Conservation (phyloP, 2,888 invertebrate genomes). For the Polylopha cassiicola region DNA sequence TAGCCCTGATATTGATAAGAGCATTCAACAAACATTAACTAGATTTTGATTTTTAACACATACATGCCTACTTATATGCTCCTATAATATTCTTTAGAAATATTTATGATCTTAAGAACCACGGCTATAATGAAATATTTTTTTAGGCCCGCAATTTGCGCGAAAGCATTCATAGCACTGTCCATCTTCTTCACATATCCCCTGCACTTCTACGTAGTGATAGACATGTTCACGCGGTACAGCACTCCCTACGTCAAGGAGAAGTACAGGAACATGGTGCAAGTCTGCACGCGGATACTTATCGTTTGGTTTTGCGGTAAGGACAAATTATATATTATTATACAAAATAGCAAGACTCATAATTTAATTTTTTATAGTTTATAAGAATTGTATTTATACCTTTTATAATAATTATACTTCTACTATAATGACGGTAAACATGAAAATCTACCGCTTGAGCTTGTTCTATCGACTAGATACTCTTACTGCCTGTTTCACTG, state of each 20-base stretch:
- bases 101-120: too few species aligned
- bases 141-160: conserved; percentile 84
- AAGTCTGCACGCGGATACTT: conserved; percentile 44
- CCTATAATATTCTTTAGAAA: too few species aligned
- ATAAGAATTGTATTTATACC: neutral
- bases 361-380: neutral
- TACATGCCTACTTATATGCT: too few species aligned
- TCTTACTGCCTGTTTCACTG: too few species aligned
- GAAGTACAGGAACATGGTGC: conserved; percentile 41
- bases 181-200: conserved; percentile 95
- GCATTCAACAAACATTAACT: too few species aligned
- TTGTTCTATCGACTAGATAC: too few species aligned
- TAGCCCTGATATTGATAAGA: too few species aligned
- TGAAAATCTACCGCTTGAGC: too few species aligned
- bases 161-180: conserved; percentile 88
- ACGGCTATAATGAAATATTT: too few species aligned
- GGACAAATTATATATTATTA: conserved; percentile 26
- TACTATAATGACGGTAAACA: too few species aligned
- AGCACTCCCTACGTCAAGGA: conserved; percentile 79
- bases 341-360: neutral
- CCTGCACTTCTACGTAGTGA: conserved; percentile 95
- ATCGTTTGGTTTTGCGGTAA: conserved; percentile 65
- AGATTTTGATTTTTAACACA: too few species aligned
- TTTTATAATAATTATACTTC: too few species aligned
- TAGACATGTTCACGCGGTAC: conserved; percentile 89